These are phyloP conservation scores for Zygogramma bicolorata DNA, from an alignment of 2,888 invertebrate species.

Conservation along the genomic window DNA sequence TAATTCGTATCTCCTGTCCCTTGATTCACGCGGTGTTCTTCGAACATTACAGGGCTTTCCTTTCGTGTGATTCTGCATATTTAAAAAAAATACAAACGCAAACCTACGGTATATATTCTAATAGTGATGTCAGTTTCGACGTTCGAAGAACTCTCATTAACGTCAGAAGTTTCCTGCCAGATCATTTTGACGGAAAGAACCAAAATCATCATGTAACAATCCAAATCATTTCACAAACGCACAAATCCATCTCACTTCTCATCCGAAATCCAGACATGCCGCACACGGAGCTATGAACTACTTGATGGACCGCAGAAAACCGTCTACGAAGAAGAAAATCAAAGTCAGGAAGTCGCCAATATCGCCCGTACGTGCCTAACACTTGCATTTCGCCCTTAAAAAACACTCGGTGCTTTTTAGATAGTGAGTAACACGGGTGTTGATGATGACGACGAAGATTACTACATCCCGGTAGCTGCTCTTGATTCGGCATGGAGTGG, in stretches of 20 bases:
- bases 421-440: background rate
- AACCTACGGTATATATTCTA: too few species aligned
- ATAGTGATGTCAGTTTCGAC: too few species aligned
- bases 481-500: conserved; percentile 43
- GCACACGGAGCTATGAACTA: background rate
- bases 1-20: too few species aligned
- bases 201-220: conserved; percentile 2
- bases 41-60: too few species aligned
- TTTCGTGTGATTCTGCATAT: too few species aligned
- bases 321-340: conserved; percentile 25
- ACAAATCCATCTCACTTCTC: background rate
- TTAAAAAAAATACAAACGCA: too few species aligned
- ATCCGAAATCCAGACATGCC: background rate
- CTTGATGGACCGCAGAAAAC: background rate
- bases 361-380: background rate
- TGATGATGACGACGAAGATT: conserved; percentile 30
- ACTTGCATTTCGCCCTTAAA: background rate
- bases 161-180: background rate
- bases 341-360: conserved; percentile 30
- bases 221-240: background rate
- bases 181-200: background rate
- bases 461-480: conserved; percentile 34
- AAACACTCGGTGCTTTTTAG: background rate
- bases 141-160: background rate
- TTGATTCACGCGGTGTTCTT: too few species aligned